These are phyloP conservation scores for Simalia tracyae DNA, from an alignment of 2,797 vertebrate genomes.

Conservation along the genomic window DNA sequence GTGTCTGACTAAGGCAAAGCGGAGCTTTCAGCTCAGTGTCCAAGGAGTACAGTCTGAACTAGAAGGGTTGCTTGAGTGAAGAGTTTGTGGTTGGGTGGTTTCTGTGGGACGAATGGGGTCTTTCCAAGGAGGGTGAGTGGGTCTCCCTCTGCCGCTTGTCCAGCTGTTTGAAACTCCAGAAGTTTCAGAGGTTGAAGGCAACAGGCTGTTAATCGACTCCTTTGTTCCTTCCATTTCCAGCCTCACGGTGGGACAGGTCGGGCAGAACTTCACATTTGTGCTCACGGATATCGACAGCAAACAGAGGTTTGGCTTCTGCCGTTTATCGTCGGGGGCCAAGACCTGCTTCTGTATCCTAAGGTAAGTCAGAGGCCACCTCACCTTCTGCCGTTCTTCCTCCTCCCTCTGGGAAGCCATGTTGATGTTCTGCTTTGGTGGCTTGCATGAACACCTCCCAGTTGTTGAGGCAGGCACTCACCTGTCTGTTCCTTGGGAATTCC, in stretches of 20 bases:
- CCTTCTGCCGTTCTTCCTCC: slow-evolving; percentile 40
- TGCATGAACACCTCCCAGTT: slow-evolving; percentile 71
- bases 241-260: slow-evolving; percentile 81
- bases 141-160: not conserved
- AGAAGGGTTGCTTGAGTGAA: not conserved
- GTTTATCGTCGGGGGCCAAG: slow-evolving; percentile 85
- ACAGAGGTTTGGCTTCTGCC: slow-evolving; percentile 84
- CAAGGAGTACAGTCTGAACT: not conserved
- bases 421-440: slow-evolving; percentile 45
- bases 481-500: slow-evolving; percentile 70
- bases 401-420: slow-evolving; percentile 52
- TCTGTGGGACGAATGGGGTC: not conserved
- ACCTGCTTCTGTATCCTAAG: slow-evolving; percentile 89
- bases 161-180: too few species aligned
- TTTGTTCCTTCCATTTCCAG: slow-evolving; percentile 72
- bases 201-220: slow-evolving; percentile 55
- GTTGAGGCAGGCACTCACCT: slow-evolving; percentile 57
- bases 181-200: slow-evolving; percentile 39
- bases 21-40: not conserved
- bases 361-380: slow-evolving; percentile 69
- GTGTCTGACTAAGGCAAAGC: too few species aligned
- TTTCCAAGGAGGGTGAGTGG: slow-evolving; percentile 14
- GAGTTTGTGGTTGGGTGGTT: not conserved
- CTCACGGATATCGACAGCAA: slow-evolving; percentile 89
- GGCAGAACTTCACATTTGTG: slow-evolving; percentile 86